phyloP scores from a whole-genome alignment of 2,888 invertebrate species.

The Aporophyla lueneburgensis region DNA sequence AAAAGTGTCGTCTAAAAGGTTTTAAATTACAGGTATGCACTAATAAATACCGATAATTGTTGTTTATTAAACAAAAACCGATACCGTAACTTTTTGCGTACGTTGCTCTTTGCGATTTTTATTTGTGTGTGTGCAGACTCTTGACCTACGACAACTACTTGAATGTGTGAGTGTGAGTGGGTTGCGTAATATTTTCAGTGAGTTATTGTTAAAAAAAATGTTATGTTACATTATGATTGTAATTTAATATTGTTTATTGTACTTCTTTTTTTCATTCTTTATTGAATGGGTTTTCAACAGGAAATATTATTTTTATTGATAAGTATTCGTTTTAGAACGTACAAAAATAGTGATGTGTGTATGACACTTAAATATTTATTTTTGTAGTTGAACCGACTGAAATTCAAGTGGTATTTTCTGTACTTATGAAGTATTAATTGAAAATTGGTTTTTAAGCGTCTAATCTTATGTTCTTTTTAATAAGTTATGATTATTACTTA shows the following conservation, averaged over 20 bases:
- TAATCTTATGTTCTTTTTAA: background rate
- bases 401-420: background rate
- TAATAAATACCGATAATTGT: conserved; percentile 65
- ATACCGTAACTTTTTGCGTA: conserved; percentile 77
- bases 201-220: conserved; percentile 47
- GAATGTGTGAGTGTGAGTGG: conserved; percentile 69
- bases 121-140: conserved; percentile 69
- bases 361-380: background rate
- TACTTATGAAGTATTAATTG: background rate
- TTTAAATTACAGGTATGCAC: conserved; percentile 56
- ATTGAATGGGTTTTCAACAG: conserved; percentile 12
- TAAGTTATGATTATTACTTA: background rate
- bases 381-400: conserved; percentile 15
- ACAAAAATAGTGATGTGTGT: conserved; percentile 5
- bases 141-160: conserved; percentile 77
- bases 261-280: conserved; percentile 18
- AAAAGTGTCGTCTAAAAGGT: conserved; percentile 33
- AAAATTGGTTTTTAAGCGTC: background rate
- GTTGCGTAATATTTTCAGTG: conserved; percentile 80
- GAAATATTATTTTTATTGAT: background rate
- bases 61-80: conserved; percentile 81
- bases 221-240: conserved; percentile 46
- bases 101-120: conserved; percentile 80
- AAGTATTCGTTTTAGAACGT: background rate
- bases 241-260: conserved; percentile 49